Evolutionary conservation across 2,113 vertebrate genomes (phyloP).

Genomic region (Atherinomorus stipes): DNA sequence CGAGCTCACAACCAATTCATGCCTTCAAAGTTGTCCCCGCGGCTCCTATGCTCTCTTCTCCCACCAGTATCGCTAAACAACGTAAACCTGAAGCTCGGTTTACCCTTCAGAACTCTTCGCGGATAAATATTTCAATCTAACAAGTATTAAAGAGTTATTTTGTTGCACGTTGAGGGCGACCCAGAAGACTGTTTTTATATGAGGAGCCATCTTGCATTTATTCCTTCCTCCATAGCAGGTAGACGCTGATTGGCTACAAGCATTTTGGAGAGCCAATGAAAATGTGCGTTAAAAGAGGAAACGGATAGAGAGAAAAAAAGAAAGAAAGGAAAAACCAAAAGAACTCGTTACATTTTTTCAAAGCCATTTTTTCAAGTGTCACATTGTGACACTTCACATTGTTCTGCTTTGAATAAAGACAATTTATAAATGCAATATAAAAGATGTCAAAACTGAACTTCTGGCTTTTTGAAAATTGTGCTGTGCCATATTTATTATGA

Average conservation of each 20-base stretch:
- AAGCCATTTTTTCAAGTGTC: too few species aligned
- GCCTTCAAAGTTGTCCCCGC: constrained; percentile 70
- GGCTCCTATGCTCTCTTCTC: constrained; percentile 49
- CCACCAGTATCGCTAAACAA: constrained; percentile 28
- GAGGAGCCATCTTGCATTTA: constrained; percentile 99
- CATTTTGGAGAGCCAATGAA: constrained; percentile 83
- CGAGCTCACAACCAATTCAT: constrained; percentile 66
- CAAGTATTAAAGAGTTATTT: constrained; percentile 86
- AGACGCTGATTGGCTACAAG: constrained; percentile 89
- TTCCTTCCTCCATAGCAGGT: constrained; percentile 93
- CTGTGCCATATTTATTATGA: too few species aligned
- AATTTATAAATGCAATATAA: too few species aligned
- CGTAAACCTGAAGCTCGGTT: constrained; percentile 53
- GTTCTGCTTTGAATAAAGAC: too few species aligned
- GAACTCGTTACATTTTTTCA: background rate
- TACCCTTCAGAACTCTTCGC: constrained; percentile 78
- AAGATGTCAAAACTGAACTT: too few species aligned
- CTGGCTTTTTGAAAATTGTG: too few species aligned
- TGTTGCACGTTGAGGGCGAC: constrained; percentile 83
- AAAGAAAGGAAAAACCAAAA: constrained; percentile 19
- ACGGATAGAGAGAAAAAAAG: constrained; percentile 34
- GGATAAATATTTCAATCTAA: constrained; percentile 80
- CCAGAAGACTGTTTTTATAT: constrained; percentile 95
- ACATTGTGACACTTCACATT: constrained; percentile 4
- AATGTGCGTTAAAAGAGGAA: constrained; percentile 64